Evolutionary conservation across 2,888 invertebrate species (phyloP).

Genomic region (Mesorhabditis sp.): DNA sequence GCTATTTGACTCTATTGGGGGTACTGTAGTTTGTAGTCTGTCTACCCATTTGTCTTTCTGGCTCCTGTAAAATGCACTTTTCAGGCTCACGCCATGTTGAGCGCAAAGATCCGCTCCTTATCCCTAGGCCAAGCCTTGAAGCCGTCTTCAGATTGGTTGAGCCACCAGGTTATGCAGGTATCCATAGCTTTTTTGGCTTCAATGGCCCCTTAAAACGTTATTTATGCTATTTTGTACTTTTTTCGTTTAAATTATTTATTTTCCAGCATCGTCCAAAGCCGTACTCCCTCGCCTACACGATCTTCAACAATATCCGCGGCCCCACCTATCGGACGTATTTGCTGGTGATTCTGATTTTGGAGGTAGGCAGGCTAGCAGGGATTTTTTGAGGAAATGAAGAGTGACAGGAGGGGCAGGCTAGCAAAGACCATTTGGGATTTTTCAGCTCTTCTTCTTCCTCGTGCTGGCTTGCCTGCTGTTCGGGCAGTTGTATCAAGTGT

Average conservation of each 20-base stretch:
- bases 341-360: conserved; percentile 22
- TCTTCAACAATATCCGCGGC: conserved; percentile 20
- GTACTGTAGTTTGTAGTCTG: too few species aligned
- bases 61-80: neutral
- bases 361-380: conserved; percentile 7
- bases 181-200: too few species aligned
- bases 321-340: conserved; percentile 18
- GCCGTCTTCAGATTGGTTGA: conserved; percentile 34
- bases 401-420: neutral
- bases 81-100: neutral
- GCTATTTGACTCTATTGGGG: too few species aligned
- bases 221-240: too few species aligned
- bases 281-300: conserved; percentile 29
- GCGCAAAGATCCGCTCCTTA: neutral
- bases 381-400: too few species aligned
- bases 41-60: too few species aligned
- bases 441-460: conserved; percentile 1
- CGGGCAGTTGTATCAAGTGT: neutral
- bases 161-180: conserved; percentile 16
- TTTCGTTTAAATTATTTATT: too few species aligned
- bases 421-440: neutral
- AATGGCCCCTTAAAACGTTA: too few species aligned
- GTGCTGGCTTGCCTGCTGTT: neutral
- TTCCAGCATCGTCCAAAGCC: conserved; percentile 22
- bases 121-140: conserved; percentile 16